Percentiles rank a stretch among this genome's conserved stretches.
Evolutionary conservation across 2,888 invertebrate genomes (phyloP).

Genomic region (Nephrotoma flavescens): DNA sequence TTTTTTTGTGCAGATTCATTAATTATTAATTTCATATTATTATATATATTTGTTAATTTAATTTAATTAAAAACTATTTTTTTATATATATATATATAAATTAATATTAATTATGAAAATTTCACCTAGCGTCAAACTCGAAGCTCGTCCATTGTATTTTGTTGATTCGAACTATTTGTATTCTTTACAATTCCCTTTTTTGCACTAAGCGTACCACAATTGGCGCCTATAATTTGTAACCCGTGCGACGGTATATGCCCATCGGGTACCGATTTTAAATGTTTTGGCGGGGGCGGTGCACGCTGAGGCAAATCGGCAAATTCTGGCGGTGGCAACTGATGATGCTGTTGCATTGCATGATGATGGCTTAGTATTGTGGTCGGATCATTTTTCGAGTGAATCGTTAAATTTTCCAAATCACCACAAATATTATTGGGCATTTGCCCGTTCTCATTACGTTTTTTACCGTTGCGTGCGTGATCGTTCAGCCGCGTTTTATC

Average conservation of each 20-base stretch:
- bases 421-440: conserved; percentile 82
- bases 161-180: conserved; percentile 24
- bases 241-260: conserved; percentile 60
- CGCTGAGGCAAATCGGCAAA: conserved; percentile 68
- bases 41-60: not conserved
- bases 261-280: conserved; percentile 44
- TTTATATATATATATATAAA: not conserved
- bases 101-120: not conserved
- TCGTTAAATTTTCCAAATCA: conserved; percentile 49
- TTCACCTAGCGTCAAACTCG: conserved; percentile 56
- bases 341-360: conserved; percentile 60
- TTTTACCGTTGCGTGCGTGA: conserved; percentile 38
- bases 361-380: conserved; percentile 60
- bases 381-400: conserved; percentile 48
- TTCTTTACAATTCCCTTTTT: conserved; percentile 47
- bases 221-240: conserved; percentile 54
- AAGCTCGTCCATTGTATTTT: conserved; percentile 61
- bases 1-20: not conserved
- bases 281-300: conserved; percentile 62
- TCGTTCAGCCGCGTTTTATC: conserved; percentile 65
- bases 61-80: not conserved
- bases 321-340: conserved; percentile 72
- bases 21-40: not conserved
- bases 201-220: conserved; percentile 53
- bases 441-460: conserved; percentile 69